Conservation (phyloP, 2,113 vertebrate genomes). For the Hyperoodon ampullatus region DNA sequence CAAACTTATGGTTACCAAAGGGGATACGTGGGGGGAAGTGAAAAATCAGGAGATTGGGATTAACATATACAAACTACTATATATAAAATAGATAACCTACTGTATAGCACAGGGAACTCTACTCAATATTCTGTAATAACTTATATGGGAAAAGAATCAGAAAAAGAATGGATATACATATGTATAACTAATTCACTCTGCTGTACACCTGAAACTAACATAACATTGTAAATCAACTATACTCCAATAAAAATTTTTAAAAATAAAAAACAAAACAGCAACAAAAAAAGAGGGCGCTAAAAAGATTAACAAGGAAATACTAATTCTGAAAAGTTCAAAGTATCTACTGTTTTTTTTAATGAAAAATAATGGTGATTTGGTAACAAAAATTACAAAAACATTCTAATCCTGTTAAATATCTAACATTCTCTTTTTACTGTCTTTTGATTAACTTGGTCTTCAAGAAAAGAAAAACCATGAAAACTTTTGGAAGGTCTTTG, state of each 20-base stretch:
- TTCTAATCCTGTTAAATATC: neutral
- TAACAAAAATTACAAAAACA: conserved; percentile 6
- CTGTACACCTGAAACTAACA: no score
- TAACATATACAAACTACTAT: neutral
- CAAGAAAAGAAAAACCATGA: neutral
- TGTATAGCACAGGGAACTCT: no score
- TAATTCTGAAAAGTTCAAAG: neutral
- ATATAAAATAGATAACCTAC: neutral
- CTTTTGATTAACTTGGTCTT: neutral
- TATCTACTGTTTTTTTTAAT: neutral
- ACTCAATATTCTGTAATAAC: no score
- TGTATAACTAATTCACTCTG: no score
- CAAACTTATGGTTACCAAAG: neutral
- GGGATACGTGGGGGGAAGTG: neutral
- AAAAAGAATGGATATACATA: no score
- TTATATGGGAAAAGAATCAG: no score
- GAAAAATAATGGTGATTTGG: neutral
- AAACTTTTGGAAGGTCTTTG: neutral
- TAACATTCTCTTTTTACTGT: neutral
- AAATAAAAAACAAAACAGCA: no score
- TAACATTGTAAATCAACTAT: no score
- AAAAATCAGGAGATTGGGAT: neutral
- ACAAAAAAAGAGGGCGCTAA: neutral
- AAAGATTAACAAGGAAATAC: neutral
- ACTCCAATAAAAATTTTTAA: no score